phyloP scores from a whole-genome alignment of 2,113 vertebrate species.

The Dascyllus trimaculatus region DNA sequence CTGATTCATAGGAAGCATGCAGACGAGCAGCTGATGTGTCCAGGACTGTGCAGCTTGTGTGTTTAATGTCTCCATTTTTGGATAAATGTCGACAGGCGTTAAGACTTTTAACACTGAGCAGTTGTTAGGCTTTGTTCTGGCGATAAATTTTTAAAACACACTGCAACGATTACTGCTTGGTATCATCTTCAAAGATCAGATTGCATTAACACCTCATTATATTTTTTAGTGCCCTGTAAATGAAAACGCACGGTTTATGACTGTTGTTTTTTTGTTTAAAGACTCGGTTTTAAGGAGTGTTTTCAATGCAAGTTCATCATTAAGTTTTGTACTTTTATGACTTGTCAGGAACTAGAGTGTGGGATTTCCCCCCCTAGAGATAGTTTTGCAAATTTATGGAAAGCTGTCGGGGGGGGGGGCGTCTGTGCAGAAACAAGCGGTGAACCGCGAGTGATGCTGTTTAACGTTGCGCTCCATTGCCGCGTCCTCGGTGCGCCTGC shows the following conservation, averaged over 20 bases:
- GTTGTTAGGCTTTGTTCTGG: neutral
- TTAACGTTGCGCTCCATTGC: neutral
- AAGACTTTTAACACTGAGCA: neutral
- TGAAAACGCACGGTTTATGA: no score
- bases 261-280: neutral
- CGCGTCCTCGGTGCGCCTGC: neutral
- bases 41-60: neutral
- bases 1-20: slow-evolving; percentile 40
- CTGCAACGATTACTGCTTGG: neutral
- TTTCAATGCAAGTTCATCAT: neutral
- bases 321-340: neutral
- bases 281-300: neutral
- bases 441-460: slow-evolving; percentile 8
- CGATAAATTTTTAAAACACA: neutral
- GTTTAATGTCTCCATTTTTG: neutral
- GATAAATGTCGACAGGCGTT: slow-evolving; percentile 2
- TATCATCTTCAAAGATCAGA: slow-evolving; percentile 1
- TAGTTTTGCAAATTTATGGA: slow-evolving; percentile 17
- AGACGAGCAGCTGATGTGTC: neutral
- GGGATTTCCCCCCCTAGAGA: neutral
- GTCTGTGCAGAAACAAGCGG: neutral
- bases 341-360: neutral
- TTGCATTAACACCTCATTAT: neutral
- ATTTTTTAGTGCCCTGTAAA: neutral
- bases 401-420: neutral